These are phyloP conservation scores for Microcebus jonahi DNA, from an alignment of 2,113 vertebrate genomes.

Conservation along the genomic window DNA sequence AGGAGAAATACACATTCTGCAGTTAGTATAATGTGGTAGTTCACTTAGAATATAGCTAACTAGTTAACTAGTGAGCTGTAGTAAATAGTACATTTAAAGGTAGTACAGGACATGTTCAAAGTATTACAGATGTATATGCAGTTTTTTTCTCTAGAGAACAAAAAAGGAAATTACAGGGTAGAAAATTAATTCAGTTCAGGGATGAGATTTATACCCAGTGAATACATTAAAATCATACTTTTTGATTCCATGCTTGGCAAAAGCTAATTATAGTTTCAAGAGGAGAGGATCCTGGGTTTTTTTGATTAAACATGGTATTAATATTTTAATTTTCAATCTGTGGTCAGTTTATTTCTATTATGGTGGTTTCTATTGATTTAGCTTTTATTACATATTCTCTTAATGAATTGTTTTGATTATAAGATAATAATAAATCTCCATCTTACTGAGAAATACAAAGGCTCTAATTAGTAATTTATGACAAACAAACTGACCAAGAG, in stretches of 20 bases:
- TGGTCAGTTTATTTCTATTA: conserved; percentile 3
- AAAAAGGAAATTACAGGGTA: not conserved
- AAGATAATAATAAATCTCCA: not conserved
- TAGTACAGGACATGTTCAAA: not conserved
- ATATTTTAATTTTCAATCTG: conserved; percentile 38
- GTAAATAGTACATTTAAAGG: not conserved
- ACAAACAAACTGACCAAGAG: not conserved
- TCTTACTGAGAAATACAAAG: not conserved
- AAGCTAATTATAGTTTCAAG: conserved; percentile 36
- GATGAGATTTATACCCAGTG: not conserved
- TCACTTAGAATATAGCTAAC: not conserved
- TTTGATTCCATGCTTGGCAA: not conserved
- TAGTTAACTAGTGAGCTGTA: not conserved
- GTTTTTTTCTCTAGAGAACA: not conserved
- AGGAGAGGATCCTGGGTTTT: not conserved
- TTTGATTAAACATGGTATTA: not conserved
- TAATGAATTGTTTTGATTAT: conserved; percentile 17
- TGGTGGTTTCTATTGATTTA: not conserved
- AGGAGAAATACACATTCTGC: not conserved
- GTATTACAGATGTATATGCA: not conserved
- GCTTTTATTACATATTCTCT: not conserved
- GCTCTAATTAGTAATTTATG: not conserved
- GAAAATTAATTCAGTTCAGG: not conserved
- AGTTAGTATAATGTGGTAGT: not conserved
- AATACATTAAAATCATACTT: not conserved